These are phyloP conservation scores for Okamejei kenojei DNA, from an alignment of 2,797 vertebrate species.

Conservation along the genomic window DNA sequence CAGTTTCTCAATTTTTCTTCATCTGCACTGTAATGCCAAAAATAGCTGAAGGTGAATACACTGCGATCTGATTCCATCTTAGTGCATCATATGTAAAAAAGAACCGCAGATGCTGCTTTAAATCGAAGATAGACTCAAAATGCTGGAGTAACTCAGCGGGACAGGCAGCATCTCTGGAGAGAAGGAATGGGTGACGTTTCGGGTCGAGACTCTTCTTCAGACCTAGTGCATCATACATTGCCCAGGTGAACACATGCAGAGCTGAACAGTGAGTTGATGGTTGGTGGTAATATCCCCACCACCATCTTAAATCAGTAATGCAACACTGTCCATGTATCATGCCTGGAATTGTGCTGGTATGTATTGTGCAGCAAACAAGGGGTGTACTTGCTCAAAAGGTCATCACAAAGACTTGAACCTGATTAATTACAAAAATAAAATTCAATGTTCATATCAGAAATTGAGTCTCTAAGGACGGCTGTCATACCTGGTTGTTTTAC, in stretches of 20 bases:
- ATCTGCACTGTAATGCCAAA: not conserved
- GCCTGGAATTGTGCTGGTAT: not conserved
- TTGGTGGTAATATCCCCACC: not conserved
- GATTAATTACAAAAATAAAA: not conserved
- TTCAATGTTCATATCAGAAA: not conserved
- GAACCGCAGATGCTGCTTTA: too few relatives aligned
- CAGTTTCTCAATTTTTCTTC: not conserved
- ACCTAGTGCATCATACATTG: not conserved
- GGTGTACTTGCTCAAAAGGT: not conserved
- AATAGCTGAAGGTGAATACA: not conserved
- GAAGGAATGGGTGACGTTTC: too few relatives aligned
- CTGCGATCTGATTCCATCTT: not conserved
- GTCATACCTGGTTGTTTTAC: not conserved
- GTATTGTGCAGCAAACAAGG: not conserved
- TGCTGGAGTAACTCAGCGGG: too few relatives aligned
- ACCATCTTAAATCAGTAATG: not conserved
- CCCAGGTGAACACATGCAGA: not conserved
- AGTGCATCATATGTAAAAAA: not conserved
- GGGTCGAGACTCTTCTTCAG: too few relatives aligned
- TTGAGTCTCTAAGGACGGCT: not conserved
- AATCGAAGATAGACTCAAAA: too few relatives aligned
- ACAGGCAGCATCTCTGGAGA: too few relatives aligned
- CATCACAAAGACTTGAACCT: not conserved
- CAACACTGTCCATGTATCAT: not conserved
- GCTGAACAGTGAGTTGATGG: not conserved